Evolutionary conservation across 2,113 vertebrate species (phyloP), one percentile per base, ranked within the genome.

Genomic region (Carassius auratus): DNA sequence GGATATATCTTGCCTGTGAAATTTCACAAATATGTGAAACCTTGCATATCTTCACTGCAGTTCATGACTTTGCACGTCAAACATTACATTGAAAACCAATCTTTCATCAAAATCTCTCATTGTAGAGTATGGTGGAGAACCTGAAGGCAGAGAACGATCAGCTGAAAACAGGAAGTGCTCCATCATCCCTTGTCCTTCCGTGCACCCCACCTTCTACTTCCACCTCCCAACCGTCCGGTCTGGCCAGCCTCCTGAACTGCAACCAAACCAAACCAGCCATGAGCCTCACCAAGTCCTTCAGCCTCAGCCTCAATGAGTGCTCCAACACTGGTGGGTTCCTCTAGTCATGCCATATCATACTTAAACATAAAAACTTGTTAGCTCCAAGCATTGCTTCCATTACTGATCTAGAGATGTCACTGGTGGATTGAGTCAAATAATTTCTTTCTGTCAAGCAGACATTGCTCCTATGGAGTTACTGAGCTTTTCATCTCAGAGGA

Each of bases 101-200:
- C 15, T 8, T 36, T 30, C 52, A 17, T 26, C 9, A 36, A 50
- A n/a, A 13, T 76, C 69, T n/a, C 17, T 87, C 85, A 80, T 12
- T 42, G 7, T 79, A 99, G 97, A 90, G 96, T 90, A 97, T 97
- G 26, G 97, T 99, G 78, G 97, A 99, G 92, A 95, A 96, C 77
- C 92, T 99, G 74, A 99, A 99, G 91, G 95, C 95, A 0, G 98
- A 99, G 92, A 99, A 99, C 0, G 96, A 98, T 91, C 95, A 97
- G 59, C 93, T 99, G 73, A 99, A 99, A 90, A 96, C 97, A n/a
- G 96, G 96, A 75, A 95, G 86, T 84, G 86, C 83, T 83, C 42
- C 14, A 4, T 19, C 95, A 0, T 93, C 3, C 89, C 94, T 6
- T 88, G 87, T 84, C 89, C 91, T 2, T 87, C 92, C 87, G 91